Evolutionary conservation across 2,888 invertebrate species (phyloP), one percentile per base, ranked within the genome.

Genomic region (Saturnia pavonia): DNA sequence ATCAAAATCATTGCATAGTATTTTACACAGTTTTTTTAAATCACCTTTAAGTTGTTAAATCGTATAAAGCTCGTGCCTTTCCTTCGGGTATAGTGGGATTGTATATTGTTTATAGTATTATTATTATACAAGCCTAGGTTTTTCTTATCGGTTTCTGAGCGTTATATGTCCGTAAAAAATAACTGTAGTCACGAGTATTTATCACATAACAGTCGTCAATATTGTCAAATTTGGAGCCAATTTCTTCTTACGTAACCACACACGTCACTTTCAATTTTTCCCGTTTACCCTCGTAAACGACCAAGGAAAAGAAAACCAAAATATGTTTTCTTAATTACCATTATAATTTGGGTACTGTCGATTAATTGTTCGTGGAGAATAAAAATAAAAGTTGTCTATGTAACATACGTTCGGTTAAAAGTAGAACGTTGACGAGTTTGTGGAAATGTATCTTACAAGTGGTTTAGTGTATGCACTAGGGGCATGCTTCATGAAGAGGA

Each of bases 401-500:
- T 70, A 54, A 68, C 57, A 27, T 67, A 48, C 27, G 40, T 9
- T 71, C 48, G 63, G 68, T 67, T 71, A 63, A 71, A 71, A 71
- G 68, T 63, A 57, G 48, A 67, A 57, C 40, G n/a, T 66, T 70
- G 67, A 70, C 79, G 81, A 85, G 79, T 76, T 77, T 34, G 54
- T 73, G 72, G 74, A 74, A 76, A 75, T 76, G 79, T 81, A 80
- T 80, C 80, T 80, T 75, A 77, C 75, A 73, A 80, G 77, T 77
- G 78, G 73, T 78, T 72, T 70, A 72, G 70, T 72, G 69, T 69
- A 73, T 72, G 67, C 19, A 69, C 54, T 54, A 42, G 48, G 67
- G 25, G 68, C 79, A 80, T 83, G 84, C 87, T 87, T 87, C 85
- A 90, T 88, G 88, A 87, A 88, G 85, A 85, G 81, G 85, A 88